Evolutionary conservation across 2,888 invertebrate genomes (phyloP).

Genomic region (Eupithecia inturbata): DNA sequence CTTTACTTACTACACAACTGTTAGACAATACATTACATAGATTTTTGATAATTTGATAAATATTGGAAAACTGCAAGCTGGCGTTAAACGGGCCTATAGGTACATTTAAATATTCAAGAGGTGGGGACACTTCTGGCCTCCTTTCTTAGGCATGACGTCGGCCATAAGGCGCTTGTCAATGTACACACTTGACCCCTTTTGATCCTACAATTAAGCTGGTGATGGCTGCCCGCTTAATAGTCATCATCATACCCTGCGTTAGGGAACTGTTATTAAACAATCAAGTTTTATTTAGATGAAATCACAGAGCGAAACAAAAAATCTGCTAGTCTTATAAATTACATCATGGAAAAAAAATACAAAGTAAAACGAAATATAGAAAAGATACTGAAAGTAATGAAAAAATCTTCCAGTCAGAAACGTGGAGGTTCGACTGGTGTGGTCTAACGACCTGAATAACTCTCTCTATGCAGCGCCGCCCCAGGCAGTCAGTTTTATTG

Average conservation of each 20-base stretch:
- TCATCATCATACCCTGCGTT: slow-evolving; percentile 28
- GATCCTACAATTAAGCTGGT: slow-evolving; percentile 82
- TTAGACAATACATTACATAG: background rate
- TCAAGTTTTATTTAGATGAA: slow-evolving; percentile 6
- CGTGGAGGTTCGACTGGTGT: slow-evolving; percentile 63
- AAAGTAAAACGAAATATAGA: background rate
- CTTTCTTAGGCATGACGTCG: slow-evolving; percentile 73
- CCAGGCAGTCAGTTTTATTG: slow-evolving; percentile 76
- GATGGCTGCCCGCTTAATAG: slow-evolving; percentile 60
- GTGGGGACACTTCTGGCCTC: slow-evolving; percentile 37
- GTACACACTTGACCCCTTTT: slow-evolving; percentile 84
- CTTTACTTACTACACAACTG: background rate
- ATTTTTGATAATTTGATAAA: background rate
- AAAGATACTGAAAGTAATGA: background rate
- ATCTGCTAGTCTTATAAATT: background rate
- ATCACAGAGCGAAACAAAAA: background rate
- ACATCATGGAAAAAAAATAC: background rate
- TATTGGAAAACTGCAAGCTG: background rate
- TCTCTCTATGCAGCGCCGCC: slow-evolving; percentile 71
- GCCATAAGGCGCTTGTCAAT: slow-evolving; percentile 81
- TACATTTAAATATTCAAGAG: slow-evolving; percentile 6
- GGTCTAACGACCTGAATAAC: slow-evolving; percentile 69
- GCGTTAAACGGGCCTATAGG: background rate
- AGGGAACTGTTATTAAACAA: slow-evolving; percentile 14
- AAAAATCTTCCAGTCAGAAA: background rate